Conservation (phyloP, 2,888 invertebrate genomes). For the Calliopum simillimum region DNA sequence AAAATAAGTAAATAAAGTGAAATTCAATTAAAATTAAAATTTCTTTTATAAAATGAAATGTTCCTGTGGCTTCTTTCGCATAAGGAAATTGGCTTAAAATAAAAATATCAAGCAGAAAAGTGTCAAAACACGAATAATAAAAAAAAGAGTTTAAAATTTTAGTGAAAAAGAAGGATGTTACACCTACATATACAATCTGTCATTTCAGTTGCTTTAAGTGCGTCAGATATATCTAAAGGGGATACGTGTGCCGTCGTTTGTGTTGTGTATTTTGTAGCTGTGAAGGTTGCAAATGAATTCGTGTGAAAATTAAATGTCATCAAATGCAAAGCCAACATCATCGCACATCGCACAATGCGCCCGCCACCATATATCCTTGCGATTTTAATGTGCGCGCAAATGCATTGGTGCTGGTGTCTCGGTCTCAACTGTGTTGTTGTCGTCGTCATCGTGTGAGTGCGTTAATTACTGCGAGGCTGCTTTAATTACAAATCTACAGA, state of each 20-base stretch:
- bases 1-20: no score
- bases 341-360: background rate
- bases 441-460: background rate
- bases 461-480: constrained; percentile 1
- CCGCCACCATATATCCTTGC: background rate
- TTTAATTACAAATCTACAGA: background rate
- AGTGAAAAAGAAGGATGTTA: no score
- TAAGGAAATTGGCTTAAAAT: no score
- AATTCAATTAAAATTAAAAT: no score
- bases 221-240: background rate
- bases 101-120: no score
- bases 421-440: background rate
- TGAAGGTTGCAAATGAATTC: constrained; percentile 5
- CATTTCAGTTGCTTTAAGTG: background rate
- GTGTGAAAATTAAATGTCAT: constrained; percentile 11
- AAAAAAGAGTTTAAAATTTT: no score
- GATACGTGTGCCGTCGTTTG: background rate
- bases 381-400: background rate
- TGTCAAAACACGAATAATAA: no score
- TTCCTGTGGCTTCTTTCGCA: no score
- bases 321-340: background rate
- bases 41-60: no score
- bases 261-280: background rate
- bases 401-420: background rate
- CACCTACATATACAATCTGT: background rate